Conservation (phyloP, 2,797 vertebrate species). For the Tinamus major region DNA sequence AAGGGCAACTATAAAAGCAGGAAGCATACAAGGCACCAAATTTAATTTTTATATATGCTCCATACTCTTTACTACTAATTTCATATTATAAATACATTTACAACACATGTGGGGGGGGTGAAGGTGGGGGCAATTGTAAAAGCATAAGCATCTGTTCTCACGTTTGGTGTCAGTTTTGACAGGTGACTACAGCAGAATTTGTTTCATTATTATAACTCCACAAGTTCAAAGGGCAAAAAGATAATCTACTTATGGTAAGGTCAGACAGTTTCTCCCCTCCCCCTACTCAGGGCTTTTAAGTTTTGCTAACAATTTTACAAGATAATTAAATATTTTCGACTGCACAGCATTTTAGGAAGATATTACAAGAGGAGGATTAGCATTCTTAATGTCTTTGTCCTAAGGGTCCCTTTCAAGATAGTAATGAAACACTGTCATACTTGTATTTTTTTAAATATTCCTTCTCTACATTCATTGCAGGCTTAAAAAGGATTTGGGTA, state of each 20-base stretch:
- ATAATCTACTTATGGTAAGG: constrained; percentile 59
- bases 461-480: constrained; percentile 7
- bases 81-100: background rate
- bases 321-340: constrained; percentile 69
- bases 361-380: constrained; percentile 57
- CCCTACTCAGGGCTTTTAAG: constrained; percentile 26
- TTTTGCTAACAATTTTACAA: constrained; percentile 51
- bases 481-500: constrained; percentile 28
- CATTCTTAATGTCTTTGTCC: constrained; percentile 65
- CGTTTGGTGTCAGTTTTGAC: constrained; percentile 30
- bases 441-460: constrained; percentile 24
- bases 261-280: constrained; percentile 3
- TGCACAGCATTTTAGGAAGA: constrained; percentile 53
- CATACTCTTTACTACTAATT: background rate
- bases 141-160: constrained; percentile 19
- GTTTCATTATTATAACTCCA: constrained; percentile 53
- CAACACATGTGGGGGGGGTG: background rate
- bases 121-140: background rate
- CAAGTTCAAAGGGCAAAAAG: constrained; percentile 64
- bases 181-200: constrained; percentile 31
- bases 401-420: constrained; percentile 39
- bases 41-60: background rate
- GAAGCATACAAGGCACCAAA: background rate
- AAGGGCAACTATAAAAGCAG: background rate
- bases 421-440: constrained; percentile 53